Evolutionary conservation across 2,797 vertebrate species (phyloP).

Genomic region (Mareca penelope): DNA sequence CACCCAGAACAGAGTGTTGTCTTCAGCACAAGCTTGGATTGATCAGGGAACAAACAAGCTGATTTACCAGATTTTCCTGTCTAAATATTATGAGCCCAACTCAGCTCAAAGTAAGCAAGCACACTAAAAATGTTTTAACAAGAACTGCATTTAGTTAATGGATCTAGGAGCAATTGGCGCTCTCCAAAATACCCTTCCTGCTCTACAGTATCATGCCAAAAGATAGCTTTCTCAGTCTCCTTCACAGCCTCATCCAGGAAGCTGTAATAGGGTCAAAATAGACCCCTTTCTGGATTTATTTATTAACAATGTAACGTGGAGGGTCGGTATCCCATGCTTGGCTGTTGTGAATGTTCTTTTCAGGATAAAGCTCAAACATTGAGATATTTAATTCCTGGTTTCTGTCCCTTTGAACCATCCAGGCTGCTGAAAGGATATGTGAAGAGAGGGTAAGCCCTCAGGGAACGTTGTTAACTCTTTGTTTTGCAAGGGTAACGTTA

Average conservation of each 20-base stretch:
- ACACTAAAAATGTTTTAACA: slow-evolving; percentile 47
- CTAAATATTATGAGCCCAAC: slow-evolving; percentile 63
- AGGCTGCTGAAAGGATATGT: neutral
- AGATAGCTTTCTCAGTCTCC: neutral
- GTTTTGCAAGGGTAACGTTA: neutral
- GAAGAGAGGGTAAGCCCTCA: neutral
- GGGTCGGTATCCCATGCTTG: neutral
- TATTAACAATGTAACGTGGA: neutral
- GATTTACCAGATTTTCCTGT: slow-evolving; percentile 64
- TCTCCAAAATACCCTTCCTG: neutral
- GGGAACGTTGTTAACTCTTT: neutral
- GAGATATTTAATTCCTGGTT: neutral
- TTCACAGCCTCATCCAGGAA: neutral
- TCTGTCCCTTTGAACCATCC: neutral
- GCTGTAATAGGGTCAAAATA: neutral
- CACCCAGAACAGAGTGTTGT: slow-evolving; percentile 62
- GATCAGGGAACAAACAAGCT: slow-evolving; percentile 64
- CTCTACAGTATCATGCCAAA: neutral
- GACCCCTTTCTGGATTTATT: neutral
- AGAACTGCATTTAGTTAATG: slow-evolving; percentile 24
- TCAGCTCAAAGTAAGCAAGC: slow-evolving; percentile 48
- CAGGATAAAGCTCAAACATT: neutral
- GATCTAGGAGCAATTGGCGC: neutral
- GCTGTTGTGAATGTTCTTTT: neutral
- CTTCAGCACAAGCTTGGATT: slow-evolving; percentile 49